These are phyloP conservation scores for Halcyon leucocephala DNA, from an alignment of 2,797 vertebrate genomes.

Conservation along the genomic window DNA sequence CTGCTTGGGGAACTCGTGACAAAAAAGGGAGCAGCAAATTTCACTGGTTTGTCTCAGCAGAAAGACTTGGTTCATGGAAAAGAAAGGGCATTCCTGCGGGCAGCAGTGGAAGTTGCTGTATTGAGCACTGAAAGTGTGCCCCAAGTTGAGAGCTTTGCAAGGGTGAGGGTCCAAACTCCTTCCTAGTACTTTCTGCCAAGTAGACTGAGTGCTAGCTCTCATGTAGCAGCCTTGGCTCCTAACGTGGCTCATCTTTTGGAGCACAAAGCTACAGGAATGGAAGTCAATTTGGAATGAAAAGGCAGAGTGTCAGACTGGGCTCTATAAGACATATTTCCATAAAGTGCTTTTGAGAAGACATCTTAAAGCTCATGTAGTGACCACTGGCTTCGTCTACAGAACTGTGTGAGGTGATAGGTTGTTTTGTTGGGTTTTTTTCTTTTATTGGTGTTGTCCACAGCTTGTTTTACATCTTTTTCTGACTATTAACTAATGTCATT, in stretches of 20 bases:
- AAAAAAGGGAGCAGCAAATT: background rate
- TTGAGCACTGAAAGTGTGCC: background rate
- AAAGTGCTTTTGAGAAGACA: background rate
- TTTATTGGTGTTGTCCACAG: background rate
- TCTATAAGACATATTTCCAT: background rate
- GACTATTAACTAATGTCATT: background rate
- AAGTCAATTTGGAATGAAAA: background rate
- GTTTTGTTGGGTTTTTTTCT: background rate
- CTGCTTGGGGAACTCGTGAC: background rate
- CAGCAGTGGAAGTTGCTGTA: fast-evolving
- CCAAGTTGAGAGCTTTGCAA: background rate
- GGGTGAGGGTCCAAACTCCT: background rate
- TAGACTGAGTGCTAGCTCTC: background rate
- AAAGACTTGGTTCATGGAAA: background rate
- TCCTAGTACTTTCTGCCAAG: background rate
- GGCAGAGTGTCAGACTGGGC: background rate
- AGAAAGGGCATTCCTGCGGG: background rate
- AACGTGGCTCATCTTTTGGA: background rate
- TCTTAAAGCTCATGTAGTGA: background rate
- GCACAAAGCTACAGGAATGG: background rate
- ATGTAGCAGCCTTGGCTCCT: background rate
- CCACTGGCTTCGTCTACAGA: background rate
- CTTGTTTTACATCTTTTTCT: background rate
- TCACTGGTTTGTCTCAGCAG: background rate
- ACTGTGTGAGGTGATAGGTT: background rate